Evolutionary conservation across 2,888 invertebrate genomes (phyloP).

Genomic region (Rhodophaea formosa): DNA sequence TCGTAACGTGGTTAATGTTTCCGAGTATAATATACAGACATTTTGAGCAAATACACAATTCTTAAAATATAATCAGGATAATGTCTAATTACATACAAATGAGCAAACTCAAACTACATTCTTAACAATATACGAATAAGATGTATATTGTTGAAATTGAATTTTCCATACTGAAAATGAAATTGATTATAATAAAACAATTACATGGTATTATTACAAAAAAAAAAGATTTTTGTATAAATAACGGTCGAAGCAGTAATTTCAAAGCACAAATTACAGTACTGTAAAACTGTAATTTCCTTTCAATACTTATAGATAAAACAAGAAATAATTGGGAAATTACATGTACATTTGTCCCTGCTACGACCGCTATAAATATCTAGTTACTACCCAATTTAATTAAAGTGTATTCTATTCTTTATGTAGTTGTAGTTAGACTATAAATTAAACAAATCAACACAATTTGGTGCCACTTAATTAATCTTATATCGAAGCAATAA

Average conservation of each 20-base stretch:
- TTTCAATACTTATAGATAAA: too few species aligned
- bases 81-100: constrained; percentile 1
- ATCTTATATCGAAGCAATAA: too few species aligned
- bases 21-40: not conserved
- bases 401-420: too few species aligned
- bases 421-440: too few species aligned
- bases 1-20: not conserved
- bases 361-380: too few species aligned
- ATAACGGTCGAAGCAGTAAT: not conserved
- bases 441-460: too few species aligned
- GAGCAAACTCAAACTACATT: not conserved
- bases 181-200: not conserved
- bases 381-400: too few species aligned
- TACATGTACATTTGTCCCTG: too few species aligned
- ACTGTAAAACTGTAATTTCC: too few species aligned
- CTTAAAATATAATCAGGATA: not conserved
- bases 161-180: not conserved
- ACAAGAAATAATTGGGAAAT: too few species aligned
- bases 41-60: constrained; percentile 3
- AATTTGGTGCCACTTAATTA: too few species aligned
- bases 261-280: too few species aligned
- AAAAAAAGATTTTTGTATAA: not conserved
- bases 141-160: not conserved
- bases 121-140: not conserved
- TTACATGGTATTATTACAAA: not conserved